Evolutionary conservation across 2,797 vertebrate genomes (phyloP), one percentile per base, ranked within the genome.

Genomic region (Pelobates cultripes): DNA sequence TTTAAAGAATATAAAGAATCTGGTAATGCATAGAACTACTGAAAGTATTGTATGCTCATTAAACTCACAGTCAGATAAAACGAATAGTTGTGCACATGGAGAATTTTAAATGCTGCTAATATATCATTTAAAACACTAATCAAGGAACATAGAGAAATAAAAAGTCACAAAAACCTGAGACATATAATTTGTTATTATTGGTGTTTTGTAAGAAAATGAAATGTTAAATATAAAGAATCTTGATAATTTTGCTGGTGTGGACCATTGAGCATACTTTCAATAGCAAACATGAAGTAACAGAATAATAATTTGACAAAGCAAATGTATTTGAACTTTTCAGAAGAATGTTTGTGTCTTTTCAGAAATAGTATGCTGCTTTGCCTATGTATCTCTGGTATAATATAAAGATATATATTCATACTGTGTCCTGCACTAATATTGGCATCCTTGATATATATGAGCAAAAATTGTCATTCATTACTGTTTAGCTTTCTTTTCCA

Each of bases 51-150:
- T 51, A 43, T 47, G 74, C 74, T 76, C 60, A 47, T 76, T 66
- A 76, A 67, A 66, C 13, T 76, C 74, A 75, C 73, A 76, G 60
- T 66, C 43, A 51, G 55, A 63, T 15, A 47, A 40, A 76, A 66
- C 43, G 44, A n/a, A 44, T 63, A 75, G 43, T 42, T 66, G 6
- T 64, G 43, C n/a, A 44, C 60, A 64, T 4, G 61, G n/a, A 43
- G 74, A 17, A 76, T 76, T 64, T 61, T 64, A 76, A n/a, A 41
- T 76, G 60, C 74, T 76, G 60, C 74, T 76, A 76, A 76, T 76
- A 66, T 12, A 76, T 76, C 74, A 47, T 66, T 76, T 41, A n/a
- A 76, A n/a, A 76, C 63, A 63, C 60, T 66, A 43, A 66, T 76
- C n/a, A 75, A 75, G 61, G 43, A 17, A 66, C 17, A 76, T 6